Conservation (phyloP, 2,888 invertebrate genomes). For the Thymelicus acteon region DNA sequence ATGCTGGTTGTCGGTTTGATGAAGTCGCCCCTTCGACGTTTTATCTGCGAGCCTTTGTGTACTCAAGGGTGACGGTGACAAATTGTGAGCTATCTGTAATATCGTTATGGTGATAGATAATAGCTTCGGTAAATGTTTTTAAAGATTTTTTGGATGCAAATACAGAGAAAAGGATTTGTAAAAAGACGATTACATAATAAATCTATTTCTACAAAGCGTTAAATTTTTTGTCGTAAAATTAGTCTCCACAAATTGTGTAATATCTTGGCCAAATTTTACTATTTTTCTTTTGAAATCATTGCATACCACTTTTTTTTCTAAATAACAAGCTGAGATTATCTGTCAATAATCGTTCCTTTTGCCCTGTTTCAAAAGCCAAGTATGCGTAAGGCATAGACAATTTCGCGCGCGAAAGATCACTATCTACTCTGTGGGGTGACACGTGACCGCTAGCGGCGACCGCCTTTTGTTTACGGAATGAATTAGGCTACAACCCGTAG, state of each 20-base stretch:
- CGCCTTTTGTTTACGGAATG: slow-evolving; percentile 5
- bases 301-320: too few species aligned
- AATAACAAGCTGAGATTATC: background rate
- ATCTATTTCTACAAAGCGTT: too few species aligned
- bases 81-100: slow-evolving; percentile 28
- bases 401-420: slow-evolving; percentile 73
- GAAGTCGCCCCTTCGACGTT: slow-evolving; percentile 44
- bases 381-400: slow-evolving; percentile 59
- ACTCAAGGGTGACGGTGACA: slow-evolving; percentile 25
- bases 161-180: background rate
- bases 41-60: slow-evolving; percentile 28
- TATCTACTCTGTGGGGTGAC: slow-evolving; percentile 63
- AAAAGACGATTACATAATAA: too few species aligned
- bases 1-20: slow-evolving; percentile 63
- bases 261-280: too few species aligned
- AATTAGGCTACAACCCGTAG: background rate
- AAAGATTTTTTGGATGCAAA: background rate
- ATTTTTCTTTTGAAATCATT: too few species aligned
- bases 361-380: background rate
- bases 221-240: too few species aligned
- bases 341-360: background rate
- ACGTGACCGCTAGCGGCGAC: slow-evolving; percentile 65
- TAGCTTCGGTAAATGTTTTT: slow-evolving; percentile 3
- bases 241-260: too few species aligned
- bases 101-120: slow-evolving; percentile 18